A percentile compares a stretch with the other conserved stretches of the same genome.
Evolutionary conservation across 23 tunicate genomes (phyloP).

Genomic region (Styela clava): DNA sequence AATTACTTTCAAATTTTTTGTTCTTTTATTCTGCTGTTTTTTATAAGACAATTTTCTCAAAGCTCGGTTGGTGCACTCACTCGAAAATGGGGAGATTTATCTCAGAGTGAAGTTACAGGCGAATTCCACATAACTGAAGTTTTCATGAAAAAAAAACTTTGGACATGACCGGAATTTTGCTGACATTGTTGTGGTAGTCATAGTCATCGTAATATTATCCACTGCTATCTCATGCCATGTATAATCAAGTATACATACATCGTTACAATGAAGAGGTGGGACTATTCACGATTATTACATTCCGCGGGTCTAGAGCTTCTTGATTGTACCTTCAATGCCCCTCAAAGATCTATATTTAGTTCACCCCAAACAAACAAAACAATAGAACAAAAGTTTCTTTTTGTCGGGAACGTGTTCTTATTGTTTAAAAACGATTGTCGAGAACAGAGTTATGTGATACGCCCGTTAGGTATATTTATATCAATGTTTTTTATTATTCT

Average conservation of each 20-base stretch:
- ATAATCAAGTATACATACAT: neutral
- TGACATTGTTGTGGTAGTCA: too few relatives aligned
- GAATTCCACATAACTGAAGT: too few relatives aligned
- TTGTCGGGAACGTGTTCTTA: neutral
- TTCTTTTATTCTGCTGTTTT: too few relatives aligned
- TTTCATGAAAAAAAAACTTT: too few relatives aligned
- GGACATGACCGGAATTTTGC: too few relatives aligned
- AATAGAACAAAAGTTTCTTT: neutral
- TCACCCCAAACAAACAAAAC: neutral
- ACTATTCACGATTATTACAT: neutral
- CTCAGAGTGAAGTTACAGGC: too few relatives aligned
- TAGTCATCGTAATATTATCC: too few relatives aligned
- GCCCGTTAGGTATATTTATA: neutral
- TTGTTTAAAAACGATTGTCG: neutral
- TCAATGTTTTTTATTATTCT: too few relatives aligned
- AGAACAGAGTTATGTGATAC: neutral
- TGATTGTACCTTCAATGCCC: neutral
- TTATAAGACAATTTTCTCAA: too few relatives aligned
- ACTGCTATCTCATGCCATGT: neutral
- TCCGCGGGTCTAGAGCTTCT: neutral
- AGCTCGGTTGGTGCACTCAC: too few relatives aligned
- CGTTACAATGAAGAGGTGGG: neutral
- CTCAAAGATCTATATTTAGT: neutral
- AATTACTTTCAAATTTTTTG: too few relatives aligned
- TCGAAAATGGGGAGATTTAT: too few relatives aligned